Percentiles rank a stretch among this genome's conserved stretches.
These are phyloP conservation scores for Lophius piscatorius DNA, from an alignment of 2,113 vertebrate species.

Conservation along the genomic window DNA sequence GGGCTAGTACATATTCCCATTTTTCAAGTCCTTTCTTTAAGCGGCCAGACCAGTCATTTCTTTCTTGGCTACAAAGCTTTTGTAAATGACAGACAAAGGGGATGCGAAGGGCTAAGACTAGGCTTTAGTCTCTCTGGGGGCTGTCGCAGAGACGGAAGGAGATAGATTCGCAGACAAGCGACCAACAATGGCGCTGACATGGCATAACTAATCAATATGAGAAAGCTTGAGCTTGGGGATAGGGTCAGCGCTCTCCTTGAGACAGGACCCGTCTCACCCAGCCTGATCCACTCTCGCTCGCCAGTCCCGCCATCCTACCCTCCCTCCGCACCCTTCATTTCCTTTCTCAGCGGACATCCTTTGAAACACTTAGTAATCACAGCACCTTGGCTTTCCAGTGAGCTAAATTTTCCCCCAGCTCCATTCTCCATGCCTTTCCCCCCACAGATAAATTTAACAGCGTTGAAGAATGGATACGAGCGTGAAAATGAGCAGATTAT, in stretches of 20 bases:
- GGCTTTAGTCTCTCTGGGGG: constrained; percentile 39
- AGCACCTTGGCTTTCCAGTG: constrained; percentile 50
- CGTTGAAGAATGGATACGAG: no score
- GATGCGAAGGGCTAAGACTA: constrained; percentile 43
- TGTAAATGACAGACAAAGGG: constrained; percentile 59
- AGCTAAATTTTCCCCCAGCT: constrained; percentile 48
- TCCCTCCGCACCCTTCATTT: constrained; percentile 57
- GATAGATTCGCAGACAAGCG: constrained; percentile 56
- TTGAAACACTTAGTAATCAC: constrained; percentile 68
- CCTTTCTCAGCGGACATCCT: constrained; percentile 62
- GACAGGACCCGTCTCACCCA: constrained; percentile 14
- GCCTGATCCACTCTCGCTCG: constrained; percentile 21
- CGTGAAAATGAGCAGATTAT: constrained; percentile 11
- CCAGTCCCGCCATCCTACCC: constrained; percentile 10
- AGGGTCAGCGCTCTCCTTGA: constrained; percentile 35
- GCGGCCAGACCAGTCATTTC: constrained; percentile 50
- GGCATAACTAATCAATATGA: constrained; percentile 66
- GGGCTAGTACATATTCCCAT: constrained; percentile 35
- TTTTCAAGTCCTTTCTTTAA: constrained; percentile 49
- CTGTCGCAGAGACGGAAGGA: constrained; percentile 36
- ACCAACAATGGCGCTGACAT: constrained; percentile 59
- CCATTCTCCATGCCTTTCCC: background rate
- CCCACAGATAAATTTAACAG: no score
- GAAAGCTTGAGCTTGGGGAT: constrained; percentile 41
- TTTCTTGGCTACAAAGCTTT: constrained; percentile 59